phyloP scores from a whole-genome alignment of 2,888 invertebrate species.

The Augochlorella aurata region DNA sequence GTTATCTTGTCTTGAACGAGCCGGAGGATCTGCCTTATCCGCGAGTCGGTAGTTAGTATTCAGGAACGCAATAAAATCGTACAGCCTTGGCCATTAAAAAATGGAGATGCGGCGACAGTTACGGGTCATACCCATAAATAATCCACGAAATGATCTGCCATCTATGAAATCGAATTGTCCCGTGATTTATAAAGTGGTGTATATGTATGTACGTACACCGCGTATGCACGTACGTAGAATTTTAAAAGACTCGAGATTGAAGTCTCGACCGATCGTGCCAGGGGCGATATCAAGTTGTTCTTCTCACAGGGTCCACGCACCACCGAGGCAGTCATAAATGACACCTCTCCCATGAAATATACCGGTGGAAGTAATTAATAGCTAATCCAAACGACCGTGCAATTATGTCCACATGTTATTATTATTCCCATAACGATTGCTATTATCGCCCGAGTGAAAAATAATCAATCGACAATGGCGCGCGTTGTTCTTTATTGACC shows the following conservation, averaged over 20 bases:
- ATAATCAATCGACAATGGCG: conserved; percentile 48
- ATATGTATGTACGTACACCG: background rate
- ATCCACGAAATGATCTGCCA: conserved; percentile 28
- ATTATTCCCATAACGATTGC: conserved; percentile 51
- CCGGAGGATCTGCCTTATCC: too few species aligned
- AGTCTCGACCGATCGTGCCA: conserved; percentile 50
- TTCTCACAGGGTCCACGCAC: conserved; percentile 36
- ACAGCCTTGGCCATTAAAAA: background rate
- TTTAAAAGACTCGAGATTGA: conserved; percentile 23
- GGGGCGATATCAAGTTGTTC: conserved; percentile 63
- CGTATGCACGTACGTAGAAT: conserved; percentile 13
- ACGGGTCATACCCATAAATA: conserved; percentile 11
- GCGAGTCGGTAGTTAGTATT: background rate
- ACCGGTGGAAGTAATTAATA: conserved; percentile 71
- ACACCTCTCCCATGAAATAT: conserved; percentile 69
- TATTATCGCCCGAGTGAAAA: conserved; percentile 31
- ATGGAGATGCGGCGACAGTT: background rate
- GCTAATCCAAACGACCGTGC: conserved; percentile 61
- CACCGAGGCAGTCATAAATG: conserved; percentile 65
- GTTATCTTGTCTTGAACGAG: background rate
- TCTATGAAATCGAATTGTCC: conserved; percentile 22
- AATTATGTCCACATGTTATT: conserved; percentile 62
- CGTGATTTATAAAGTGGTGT: conserved; percentile 20
- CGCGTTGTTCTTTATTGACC: background rate
- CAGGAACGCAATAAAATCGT: background rate